Evolutionary conservation across 1,140 invertebrate species (phyloP).

Genomic region (Marisa cornuarietis): DNA sequence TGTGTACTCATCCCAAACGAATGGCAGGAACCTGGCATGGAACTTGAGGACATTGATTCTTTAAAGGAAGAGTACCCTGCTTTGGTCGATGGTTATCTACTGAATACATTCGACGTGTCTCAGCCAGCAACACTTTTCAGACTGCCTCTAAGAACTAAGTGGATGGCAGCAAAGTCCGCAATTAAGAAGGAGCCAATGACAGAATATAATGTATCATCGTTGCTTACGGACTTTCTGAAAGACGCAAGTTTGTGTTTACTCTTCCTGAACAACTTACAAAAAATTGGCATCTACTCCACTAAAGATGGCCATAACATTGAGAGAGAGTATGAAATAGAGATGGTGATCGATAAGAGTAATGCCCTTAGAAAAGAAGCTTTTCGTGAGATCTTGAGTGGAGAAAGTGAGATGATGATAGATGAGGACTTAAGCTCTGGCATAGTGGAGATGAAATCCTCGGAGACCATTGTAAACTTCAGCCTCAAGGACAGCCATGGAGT

Average conservation of each 20-base stretch:
- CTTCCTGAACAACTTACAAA: constrained; percentile 52
- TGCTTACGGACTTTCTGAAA: constrained; percentile 43
- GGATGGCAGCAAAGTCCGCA: constrained; percentile 43
- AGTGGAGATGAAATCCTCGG: constrained; percentile 4
- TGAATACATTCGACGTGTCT: constrained; percentile 20
- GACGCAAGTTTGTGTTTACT: constrained; percentile 46
- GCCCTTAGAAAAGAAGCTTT: constrained; percentile 21
- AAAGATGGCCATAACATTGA: constrained; percentile 21
- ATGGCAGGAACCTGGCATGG: constrained; percentile 43
- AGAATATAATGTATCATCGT: constrained; percentile 22
- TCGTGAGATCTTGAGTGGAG: constrained; percentile 19
- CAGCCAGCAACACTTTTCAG: constrained; percentile 47
- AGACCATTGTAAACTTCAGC: constrained; percentile 26
- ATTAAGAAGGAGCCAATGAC: constrained; percentile 37
- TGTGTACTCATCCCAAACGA: constrained; percentile 49
- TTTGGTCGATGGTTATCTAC: constrained; percentile 49
- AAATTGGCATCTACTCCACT: constrained; percentile 42
- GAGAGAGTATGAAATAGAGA: constrained; percentile 32
- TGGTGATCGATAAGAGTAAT: constrained; percentile 23
- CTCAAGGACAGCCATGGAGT: constrained; percentile 22
- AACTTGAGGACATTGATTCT: constrained; percentile 32
- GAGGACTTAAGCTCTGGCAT: constrained; percentile 1
- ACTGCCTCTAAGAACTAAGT: constrained; percentile 45
- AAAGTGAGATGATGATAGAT: neutral
- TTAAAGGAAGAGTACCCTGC: constrained; percentile 40